These are phyloP conservation scores for Chiroxiphia lanceolata DNA, from an alignment of 2,797 vertebrate genomes.

Conservation along the genomic window DNA sequence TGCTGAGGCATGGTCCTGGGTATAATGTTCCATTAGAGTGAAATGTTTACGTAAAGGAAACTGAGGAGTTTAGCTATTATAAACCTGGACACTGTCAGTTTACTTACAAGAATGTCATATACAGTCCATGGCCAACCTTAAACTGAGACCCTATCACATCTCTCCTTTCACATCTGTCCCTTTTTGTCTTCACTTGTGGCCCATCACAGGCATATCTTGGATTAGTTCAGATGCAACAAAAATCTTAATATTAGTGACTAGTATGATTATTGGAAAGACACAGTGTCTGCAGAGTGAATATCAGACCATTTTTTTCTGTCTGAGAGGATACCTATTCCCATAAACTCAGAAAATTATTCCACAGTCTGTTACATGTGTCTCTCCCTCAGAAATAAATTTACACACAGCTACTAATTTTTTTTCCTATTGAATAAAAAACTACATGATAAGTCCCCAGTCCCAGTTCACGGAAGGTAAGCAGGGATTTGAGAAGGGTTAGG, in stretches of 20 bases:
- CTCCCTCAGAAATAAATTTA: not conserved
- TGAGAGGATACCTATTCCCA: not conserved
- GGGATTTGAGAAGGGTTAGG: not conserved
- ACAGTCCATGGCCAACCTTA: conserved; percentile 7
- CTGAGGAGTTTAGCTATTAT: conserved; percentile 68
- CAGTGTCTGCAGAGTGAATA: not conserved
- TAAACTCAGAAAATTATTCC: not conserved
- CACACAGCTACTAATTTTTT: not conserved
- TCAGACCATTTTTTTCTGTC: not conserved
- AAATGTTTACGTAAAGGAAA: conserved; percentile 68
- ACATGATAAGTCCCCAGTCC: not conserved
- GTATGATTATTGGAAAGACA: not conserved
- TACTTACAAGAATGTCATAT: conserved; percentile 59
- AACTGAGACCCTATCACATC: conserved; percentile 1
- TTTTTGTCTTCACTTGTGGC: not conserved
- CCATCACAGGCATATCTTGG: not conserved
- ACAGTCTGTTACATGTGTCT: not conserved
- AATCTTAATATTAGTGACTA: not conserved
- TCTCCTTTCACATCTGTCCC: not conserved
- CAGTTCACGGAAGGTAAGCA: not conserved
- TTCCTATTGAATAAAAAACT: not conserved
- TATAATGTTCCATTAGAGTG: conserved; percentile 72
- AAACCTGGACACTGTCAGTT: conserved; percentile 74
- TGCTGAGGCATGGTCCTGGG: conserved; percentile 33
- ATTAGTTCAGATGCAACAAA: not conserved